phyloP scores from a whole-genome alignment of 2,888 invertebrate genomes.

The Crepidodera aurea region DNA sequence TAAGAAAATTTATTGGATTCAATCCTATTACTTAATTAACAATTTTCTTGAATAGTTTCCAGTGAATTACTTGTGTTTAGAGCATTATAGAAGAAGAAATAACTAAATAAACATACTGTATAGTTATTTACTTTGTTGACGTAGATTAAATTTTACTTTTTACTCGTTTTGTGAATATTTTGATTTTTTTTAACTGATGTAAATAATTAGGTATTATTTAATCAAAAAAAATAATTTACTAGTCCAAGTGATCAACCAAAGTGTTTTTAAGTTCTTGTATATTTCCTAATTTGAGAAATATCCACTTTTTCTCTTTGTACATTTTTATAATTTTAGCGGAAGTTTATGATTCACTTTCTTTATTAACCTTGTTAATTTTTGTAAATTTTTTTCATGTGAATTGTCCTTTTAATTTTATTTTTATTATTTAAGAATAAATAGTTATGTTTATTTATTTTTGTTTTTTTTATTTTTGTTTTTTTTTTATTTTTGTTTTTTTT shows the following conservation, averaged over 20 bases:
- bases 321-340: conserved; percentile 37
- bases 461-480: conserved; percentile 39
- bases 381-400: conserved; percentile 38
- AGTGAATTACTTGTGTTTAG: no score
- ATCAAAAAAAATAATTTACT: conserved; percentile 53
- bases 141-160: neutral
- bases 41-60: no score
- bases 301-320: conserved; percentile 36
- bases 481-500: conserved; percentile 38
- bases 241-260: conserved; percentile 62
- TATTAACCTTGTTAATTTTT: conserved; percentile 42
- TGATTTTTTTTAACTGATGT: conserved; percentile 24
- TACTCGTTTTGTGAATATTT: conserved; percentile 7
- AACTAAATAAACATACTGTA: neutral
- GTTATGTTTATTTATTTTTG: conserved; percentile 42
- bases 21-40: no score
- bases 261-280: conserved; percentile 49
- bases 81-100: no score
- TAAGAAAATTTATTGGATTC: no score
- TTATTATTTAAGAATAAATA: conserved; percentile 47
- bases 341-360: conserved; percentile 36
- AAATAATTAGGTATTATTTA: conserved; percentile 45
- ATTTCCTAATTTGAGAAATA: conserved; percentile 41
- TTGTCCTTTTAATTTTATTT: conserved; percentile 43
- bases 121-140: conserved; percentile 18